Percentiles rank a stretch among this genome's conserved stretches.
Evolutionary conservation across 1,140 invertebrate species (phyloP).

Genomic region (Brachionus angularis): DNA sequence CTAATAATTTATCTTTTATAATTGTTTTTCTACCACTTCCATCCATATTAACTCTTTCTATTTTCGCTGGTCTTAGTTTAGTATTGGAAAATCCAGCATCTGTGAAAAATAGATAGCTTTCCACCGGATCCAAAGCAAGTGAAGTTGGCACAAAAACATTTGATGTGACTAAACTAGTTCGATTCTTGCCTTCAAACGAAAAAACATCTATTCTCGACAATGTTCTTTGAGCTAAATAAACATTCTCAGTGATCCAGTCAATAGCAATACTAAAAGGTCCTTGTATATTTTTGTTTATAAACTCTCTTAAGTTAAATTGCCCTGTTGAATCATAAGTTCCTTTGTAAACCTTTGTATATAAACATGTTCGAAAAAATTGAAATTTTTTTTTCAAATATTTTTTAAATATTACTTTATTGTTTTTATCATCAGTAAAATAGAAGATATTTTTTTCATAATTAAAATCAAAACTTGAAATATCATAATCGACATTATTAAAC

Average conservation of each 20-base stretch:
- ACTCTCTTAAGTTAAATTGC: not conserved
- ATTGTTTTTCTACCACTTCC: slow-evolving; percentile 74
- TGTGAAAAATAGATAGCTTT: slow-evolving; percentile 51
- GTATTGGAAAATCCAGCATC: slow-evolving; percentile 76
- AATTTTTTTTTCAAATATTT: not conserved
- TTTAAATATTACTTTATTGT: slow-evolving; percentile 37
- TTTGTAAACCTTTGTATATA: not conserved
- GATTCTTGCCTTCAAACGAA: not conserved
- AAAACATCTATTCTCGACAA: slow-evolving; percentile 5
- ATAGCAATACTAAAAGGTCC: not conserved
- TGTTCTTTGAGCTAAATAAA: slow-evolving; percentile 11
- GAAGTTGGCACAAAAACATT: not conserved
- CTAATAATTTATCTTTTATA: slow-evolving; percentile 83
- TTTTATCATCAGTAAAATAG: slow-evolving; percentile 19
- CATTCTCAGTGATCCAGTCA: slow-evolving; percentile 26
- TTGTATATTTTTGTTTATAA: slow-evolving; percentile 1
- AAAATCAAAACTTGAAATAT: slow-evolving; percentile 17
- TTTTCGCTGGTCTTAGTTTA: slow-evolving; percentile 47
- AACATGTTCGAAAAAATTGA: not conserved
- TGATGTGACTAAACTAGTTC: not conserved
- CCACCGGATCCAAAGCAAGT: slow-evolving; percentile 24
- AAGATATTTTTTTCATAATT: slow-evolving; percentile 29
- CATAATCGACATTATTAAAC: slow-evolving; percentile 3
- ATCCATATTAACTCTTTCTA: slow-evolving; percentile 83
- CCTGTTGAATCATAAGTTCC: not conserved